Base-by-base conservation (phyloP, 1,140 invertebrate genomes). In the Lepidostoma basale region DNA sequence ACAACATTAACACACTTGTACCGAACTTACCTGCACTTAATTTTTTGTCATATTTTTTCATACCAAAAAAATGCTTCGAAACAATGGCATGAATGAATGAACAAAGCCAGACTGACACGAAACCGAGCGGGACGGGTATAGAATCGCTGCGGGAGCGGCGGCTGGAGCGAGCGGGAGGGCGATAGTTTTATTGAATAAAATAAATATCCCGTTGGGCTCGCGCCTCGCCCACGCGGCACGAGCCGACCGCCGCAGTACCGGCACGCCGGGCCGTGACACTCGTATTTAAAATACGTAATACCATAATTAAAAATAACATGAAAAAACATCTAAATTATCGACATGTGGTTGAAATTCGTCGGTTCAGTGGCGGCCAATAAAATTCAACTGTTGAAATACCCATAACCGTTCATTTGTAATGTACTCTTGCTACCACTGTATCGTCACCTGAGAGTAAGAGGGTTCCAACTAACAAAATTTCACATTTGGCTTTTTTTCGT, bases 181-280 rank as follows among this genome's bases (percentile, higher is more conserved):
- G 6, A 1, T 20, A 68, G 39, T 30, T 69, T 65, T 65, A 65
- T 59, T 69, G 44, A 65, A 65, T 69, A 63, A 69, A 54, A 28
- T 14, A 14, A 42, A 40, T 54, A 54, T 65, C 62, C 68, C 60
- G 62, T 52, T 65, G 68, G 23, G 58, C 52, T 69, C 62, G 40
- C 62, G 45, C 59, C 54, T 64, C 68, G 68, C 68, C 68, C 54
- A 69, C 68, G 62, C 42, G 68, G 68, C 68, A 69, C 68, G 68
- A 62, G 68, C 68, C 68, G 59, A 64, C 47, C 64, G 62, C 39
- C 8, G 3, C 40, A 1, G 49, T 26, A 58, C 40, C 36, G n/a
- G 58, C 64, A 67, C 52, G 8, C 16, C 8, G 16, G 42, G 18
- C 8, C 42, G 5, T 16, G 42, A 8, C 16, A 6, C 33, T 36